Conservation (phyloP, 2,113 vertebrate genomes). For the Glaucomys volans region DNA sequence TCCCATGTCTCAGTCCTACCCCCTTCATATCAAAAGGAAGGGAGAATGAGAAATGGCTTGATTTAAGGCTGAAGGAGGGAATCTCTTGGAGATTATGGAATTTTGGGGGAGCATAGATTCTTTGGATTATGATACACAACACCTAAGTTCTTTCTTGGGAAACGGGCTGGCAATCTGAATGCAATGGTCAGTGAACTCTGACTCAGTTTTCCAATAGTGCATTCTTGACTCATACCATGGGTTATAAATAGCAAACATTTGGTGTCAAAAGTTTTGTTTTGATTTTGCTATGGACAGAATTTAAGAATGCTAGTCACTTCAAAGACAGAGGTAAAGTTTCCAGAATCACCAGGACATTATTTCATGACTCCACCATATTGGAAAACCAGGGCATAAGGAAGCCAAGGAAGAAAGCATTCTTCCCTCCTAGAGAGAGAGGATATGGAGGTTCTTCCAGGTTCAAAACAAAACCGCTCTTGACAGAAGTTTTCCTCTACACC, state of each 20-base stretch:
- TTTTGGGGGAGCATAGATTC: background rate
- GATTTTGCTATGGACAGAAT: background rate
- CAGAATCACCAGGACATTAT: background rate
- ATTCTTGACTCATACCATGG: background rate
- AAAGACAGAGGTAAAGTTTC: background rate
- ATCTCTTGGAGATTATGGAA: background rate
- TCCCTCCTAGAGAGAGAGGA: background rate
- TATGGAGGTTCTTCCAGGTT: background rate
- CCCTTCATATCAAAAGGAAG: background rate
- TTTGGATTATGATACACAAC: background rate
- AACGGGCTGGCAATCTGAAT: background rate
- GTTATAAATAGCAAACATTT: background rate
- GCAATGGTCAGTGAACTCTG: background rate
- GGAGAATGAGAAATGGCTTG: background rate
- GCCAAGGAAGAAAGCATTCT: background rate
- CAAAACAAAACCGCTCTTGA: background rate
- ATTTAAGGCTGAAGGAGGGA: background rate
- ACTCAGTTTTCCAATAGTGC: background rate
- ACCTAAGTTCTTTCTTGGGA: background rate
- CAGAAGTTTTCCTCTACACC: background rate
- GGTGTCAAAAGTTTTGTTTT: background rate
- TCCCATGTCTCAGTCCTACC: background rate
- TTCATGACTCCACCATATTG: background rate
- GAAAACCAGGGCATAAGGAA: background rate
- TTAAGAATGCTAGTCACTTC: background rate